Percentiles rank a stretch among this genome's conserved stretches.
These are phyloP conservation scores for Thymelicus acteon DNA, from an alignment of 2,888 invertebrate species.

Conservation along the genomic window DNA sequence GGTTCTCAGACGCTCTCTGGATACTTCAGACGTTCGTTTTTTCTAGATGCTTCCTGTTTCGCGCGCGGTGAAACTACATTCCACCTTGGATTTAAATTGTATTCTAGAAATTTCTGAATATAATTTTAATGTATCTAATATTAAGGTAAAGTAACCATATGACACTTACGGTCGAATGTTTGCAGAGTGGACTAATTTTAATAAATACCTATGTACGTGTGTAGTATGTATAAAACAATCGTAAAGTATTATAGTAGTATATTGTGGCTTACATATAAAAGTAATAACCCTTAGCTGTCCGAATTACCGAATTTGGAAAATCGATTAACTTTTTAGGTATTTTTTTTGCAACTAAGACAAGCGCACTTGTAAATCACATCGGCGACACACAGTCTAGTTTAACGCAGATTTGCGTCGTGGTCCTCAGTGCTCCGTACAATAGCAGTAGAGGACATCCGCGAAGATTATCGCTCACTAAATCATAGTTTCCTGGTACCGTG, in stretches of 20 bases:
- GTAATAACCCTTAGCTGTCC: too few species aligned
- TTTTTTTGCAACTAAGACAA: too few species aligned
- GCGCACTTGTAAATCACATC: neutral
- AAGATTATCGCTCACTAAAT: conserved; percentile 66
- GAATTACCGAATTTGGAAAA: too few species aligned
- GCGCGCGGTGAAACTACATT: conserved; percentile 21
- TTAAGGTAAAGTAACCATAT: too few species aligned
- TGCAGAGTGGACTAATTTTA: too few species aligned
- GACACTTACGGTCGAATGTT: too few species aligned
- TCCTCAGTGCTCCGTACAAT: conserved; percentile 35
- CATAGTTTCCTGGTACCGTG: conserved; percentile 73
- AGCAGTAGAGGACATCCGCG: conserved; percentile 46
- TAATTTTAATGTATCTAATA: neutral
- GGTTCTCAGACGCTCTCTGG: conserved; percentile 29
- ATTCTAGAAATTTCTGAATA: neutral
- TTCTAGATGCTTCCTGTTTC: conserved; percentile 14
- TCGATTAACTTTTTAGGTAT: too few species aligned
- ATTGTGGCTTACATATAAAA: neutral
- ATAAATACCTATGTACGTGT: too few species aligned
- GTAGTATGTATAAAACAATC: too few species aligned
- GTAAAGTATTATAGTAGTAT: neutral
- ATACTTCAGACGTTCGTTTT: conserved; percentile 20
- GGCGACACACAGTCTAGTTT: neutral
- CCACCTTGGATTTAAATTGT: conserved; percentile 3
- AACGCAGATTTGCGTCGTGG: neutral